A percentile compares a stretch with the other conserved stretches of the same genome.
Conservation (phyloP, 2,888 invertebrate species). For the Leptopilina myrica region DNA sequence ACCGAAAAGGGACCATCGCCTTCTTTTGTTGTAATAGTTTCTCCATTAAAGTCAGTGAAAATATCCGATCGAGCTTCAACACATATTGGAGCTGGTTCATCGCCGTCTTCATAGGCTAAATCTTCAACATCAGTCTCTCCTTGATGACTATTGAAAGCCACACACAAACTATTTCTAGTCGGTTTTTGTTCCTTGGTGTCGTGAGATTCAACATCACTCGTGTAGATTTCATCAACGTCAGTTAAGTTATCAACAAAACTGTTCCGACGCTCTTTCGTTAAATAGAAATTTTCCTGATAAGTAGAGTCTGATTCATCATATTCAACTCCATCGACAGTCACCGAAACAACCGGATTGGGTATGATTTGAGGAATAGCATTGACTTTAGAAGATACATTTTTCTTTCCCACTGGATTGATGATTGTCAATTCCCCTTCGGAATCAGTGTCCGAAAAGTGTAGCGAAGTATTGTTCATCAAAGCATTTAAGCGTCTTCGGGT, state of each 20-base stretch:
- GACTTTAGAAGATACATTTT: neutral
- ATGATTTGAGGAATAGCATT: neutral
- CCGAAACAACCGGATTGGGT: conserved; percentile 68
- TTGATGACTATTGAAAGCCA: conserved; percentile 58
- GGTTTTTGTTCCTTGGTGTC: conserved; percentile 43
- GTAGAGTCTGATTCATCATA: neutral
- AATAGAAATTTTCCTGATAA: conserved; percentile 42
- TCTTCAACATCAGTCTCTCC: conserved; percentile 73
- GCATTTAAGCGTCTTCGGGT: conserved; percentile 71
- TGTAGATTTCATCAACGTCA: conserved; percentile 73
- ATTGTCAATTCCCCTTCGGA: conserved; percentile 72
- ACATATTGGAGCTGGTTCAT: conserved; percentile 61
- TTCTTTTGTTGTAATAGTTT: conserved; percentile 73
- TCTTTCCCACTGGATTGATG: conserved; percentile 55
- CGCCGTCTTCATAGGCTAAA: conserved; percentile 68
- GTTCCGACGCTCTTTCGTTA: conserved; percentile 54
- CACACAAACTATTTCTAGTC: conserved; percentile 52
- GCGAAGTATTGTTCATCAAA: conserved; percentile 71
- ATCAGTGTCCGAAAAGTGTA: conserved; percentile 74
- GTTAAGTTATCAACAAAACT: conserved; percentile 70
- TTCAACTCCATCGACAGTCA: conserved; percentile 60
- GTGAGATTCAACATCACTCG: conserved; percentile 67
- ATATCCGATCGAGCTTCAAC: conserved; percentile 66
- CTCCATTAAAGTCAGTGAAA: conserved; percentile 68
- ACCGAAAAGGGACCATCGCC: conserved; percentile 74